Evolutionary conservation across 2,888 invertebrate species (phyloP).

Genomic region (Cheilosia soror): DNA sequence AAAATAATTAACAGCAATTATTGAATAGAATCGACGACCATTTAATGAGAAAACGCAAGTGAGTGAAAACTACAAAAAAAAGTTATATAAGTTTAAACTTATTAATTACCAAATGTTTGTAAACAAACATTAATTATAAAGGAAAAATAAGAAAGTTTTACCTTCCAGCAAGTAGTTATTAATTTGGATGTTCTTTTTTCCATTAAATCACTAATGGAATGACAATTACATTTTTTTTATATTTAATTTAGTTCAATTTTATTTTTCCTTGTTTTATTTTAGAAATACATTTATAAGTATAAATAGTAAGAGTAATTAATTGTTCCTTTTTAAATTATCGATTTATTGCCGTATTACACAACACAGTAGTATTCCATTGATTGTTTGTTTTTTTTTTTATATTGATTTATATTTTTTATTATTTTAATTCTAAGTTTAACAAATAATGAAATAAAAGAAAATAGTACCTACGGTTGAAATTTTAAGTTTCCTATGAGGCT

Average conservation of each 20-base stretch:
- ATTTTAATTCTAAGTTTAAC: constrained; percentile 58
- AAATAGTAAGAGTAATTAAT: constrained; percentile 71
- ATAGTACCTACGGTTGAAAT: constrained; percentile 83
- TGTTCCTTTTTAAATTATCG: constrained; percentile 73
- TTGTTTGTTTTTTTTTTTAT: constrained; percentile 50
- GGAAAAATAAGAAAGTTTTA: constrained; percentile 77
- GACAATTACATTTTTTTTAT: constrained; percentile 47
- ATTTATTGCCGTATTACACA: constrained; percentile 72
- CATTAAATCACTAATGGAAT: constrained; percentile 25
- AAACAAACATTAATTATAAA: constrained; percentile 61
- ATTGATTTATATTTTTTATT: constrained; percentile 43
- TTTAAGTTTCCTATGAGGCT: constrained; percentile 84
- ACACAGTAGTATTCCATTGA: constrained; percentile 65
- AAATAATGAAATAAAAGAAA: constrained; percentile 76
- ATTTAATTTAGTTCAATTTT: constrained; percentile 76
- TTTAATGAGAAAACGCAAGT: constrained; percentile 80
- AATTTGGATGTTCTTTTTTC: constrained; percentile 22
- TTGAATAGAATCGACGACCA: constrained; percentile 58
- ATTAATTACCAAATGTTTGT: constrained; percentile 26
- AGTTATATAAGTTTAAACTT: constrained; percentile 40
- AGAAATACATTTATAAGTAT: constrained; percentile 59
- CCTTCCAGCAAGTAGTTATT: constrained; percentile 79
- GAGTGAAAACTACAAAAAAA: constrained; percentile 78
- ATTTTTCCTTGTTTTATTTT: constrained; percentile 74
- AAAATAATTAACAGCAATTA: constrained; percentile 76